Percentiles rank a stretch among this genome's conserved stretches.
Evolutionary conservation across 2,113 vertebrate genomes (phyloP).

Genomic region (Epinephelus fuscoguttatus): DNA sequence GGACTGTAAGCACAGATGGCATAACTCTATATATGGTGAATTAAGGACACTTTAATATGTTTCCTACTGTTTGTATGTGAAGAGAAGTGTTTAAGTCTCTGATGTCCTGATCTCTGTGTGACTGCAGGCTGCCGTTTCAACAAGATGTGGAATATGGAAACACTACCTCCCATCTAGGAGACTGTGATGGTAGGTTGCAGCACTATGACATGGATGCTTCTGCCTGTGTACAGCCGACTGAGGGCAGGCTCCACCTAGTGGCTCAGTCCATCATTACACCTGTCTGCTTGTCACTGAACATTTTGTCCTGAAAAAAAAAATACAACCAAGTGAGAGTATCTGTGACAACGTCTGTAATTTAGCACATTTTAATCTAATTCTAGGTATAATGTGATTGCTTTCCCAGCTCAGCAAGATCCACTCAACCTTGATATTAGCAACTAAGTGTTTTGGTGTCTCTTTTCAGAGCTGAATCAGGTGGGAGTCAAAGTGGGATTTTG

Average conservation of each 20-base stretch:
- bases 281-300: constrained; percentile 40
- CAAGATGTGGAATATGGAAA: constrained; percentile 92
- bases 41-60: background rate
- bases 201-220: constrained; percentile 58
- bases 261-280: constrained; percentile 50
- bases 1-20: background rate
- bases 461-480: constrained; percentile 35
- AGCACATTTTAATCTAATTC: constrained; percentile 41
- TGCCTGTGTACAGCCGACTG: constrained; percentile 6
- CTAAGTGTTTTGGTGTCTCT: constrained; percentile 25
- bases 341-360: background rate
- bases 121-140: constrained; percentile 88
- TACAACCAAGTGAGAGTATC: background rate
- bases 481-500: constrained; percentile 31
- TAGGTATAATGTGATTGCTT: constrained; percentile 17
- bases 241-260: constrained; percentile 72
- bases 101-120: constrained; percentile 41
- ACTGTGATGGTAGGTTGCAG: constrained; percentile 92
- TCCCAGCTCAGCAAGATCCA: constrained; percentile 15
- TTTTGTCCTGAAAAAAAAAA: constrained; percentile 45
- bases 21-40: background rate
- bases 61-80: constrained; percentile 1
- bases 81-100: background rate
- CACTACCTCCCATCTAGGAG: constrained; percentile 92
- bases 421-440: constrained; percentile 2